Percentiles rank a stretch among this genome's conserved stretches.
Conservation (phyloP, 2,113 vertebrate genomes). For the Vimba vimba region DNA sequence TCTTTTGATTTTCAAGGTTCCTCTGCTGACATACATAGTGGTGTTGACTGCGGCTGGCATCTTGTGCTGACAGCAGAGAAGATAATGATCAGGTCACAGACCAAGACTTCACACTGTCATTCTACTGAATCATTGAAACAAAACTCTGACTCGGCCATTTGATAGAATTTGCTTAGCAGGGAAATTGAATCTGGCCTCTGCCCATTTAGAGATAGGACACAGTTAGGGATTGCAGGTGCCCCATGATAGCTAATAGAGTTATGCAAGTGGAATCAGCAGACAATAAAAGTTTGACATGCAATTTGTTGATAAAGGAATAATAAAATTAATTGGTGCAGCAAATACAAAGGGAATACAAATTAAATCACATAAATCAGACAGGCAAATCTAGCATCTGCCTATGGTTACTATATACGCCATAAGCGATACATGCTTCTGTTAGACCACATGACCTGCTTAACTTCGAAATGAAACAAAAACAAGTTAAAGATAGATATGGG, state of each 20-base stretch:
- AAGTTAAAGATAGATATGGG: slow-evolving; percentile 8
- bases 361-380: neutral
- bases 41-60: neutral
- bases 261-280: neutral
- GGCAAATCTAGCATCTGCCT: neutral
- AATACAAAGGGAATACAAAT: neutral
- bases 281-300: neutral
- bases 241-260: neutral
- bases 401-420: neutral
- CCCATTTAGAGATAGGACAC: neutral
- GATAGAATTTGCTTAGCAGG: slow-evolving; percentile 18
- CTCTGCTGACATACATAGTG: neutral
- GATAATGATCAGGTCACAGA: slow-evolving; percentile 10
- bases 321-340: neutral
- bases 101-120: neutral
- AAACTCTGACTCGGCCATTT: slow-evolving; percentile 11
- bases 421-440: neutral
- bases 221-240: neutral
- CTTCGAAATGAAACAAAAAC: neutral
- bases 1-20: neutral
- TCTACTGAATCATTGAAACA: slow-evolving; percentile 30
- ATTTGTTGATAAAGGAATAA: neutral
- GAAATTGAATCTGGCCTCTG: slow-evolving; percentile 12
- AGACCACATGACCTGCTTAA: neutral
- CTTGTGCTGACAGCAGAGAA: slow-evolving; percentile 9